These are phyloP conservation scores for Ectobius pallidus DNA, from an alignment of 2,888 invertebrate genomes.

Conservation along the genomic window DNA sequence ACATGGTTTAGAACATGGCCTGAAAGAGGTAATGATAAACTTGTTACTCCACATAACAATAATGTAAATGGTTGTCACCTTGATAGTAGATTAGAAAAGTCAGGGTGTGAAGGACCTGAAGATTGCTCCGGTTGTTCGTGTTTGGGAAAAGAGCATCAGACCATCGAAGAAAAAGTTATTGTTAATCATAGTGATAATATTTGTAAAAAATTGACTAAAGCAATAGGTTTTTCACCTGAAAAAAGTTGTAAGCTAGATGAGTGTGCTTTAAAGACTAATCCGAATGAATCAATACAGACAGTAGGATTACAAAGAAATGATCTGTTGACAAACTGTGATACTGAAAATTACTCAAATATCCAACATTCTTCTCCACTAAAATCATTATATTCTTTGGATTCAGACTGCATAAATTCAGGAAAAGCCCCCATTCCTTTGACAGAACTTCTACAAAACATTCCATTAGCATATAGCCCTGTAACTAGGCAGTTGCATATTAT, in stretches of 20 bases:
- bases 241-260: neutral
- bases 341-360: neutral
- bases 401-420: neutral
- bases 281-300: neutral
- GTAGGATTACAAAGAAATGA: neutral
- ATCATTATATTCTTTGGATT: neutral
- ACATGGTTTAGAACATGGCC: constrained; percentile 61
- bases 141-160: neutral
- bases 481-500: constrained; percentile 70
- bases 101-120: neutral
- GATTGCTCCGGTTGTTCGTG: neutral
- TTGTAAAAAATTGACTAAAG: neutral
- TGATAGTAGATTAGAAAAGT: too few species aligned
- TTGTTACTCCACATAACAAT: constrained; percentile 39
- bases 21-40: constrained; percentile 54
- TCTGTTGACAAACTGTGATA: neutral
- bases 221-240: neutral
- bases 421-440: constrained; percentile 61
- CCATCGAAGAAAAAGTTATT: neutral
- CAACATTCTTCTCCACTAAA: neutral
- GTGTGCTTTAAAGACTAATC: neutral
- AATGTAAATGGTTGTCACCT: neutral
- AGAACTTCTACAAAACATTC: constrained; percentile 74
- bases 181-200: neutral
- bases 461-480: constrained; percentile 74